Percentiles rank a stretch among this genome's conserved stretches.
Conservation (phyloP, 2,797 vertebrate species). For the Chiroxiphia lanceolata region DNA sequence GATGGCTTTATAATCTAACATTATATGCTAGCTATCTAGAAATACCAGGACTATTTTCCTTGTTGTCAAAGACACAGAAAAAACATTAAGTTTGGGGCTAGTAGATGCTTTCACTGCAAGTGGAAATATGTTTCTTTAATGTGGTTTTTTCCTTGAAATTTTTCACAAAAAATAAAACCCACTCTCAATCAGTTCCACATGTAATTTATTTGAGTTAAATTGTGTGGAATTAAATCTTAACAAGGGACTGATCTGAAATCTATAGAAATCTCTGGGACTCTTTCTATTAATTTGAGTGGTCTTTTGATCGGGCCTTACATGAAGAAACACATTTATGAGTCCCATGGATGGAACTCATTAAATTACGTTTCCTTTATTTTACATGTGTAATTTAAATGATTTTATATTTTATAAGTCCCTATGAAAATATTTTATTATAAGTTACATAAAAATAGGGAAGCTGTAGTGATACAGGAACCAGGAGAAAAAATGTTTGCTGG, state of each 20-base stretch:
- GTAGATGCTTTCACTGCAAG: background rate
- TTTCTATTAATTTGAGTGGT: conserved; percentile 17
- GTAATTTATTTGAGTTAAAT: conserved; percentile 20
- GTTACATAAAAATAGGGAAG: background rate
- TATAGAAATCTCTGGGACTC: conserved; percentile 6
- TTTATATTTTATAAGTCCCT: conserved; percentile 29
- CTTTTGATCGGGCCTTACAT: background rate
- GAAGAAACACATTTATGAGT: conserved; percentile 29
- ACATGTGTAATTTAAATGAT: background rate
- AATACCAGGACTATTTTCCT: background rate
- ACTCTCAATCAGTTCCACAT: background rate
- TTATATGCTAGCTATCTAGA: background rate
- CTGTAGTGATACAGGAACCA: background rate
- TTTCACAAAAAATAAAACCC: background rate
- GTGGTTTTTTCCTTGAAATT: background rate
- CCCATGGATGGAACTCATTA: conserved; percentile 27
- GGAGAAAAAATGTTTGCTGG: background rate
- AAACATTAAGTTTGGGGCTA: background rate
- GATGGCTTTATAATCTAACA: background rate
- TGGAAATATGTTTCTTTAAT: background rate
- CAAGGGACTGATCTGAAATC: conserved; percentile 22
- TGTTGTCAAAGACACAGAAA: conserved; percentile 1
- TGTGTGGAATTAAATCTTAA: conserved; percentile 20
- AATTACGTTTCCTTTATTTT: conserved; percentile 27
- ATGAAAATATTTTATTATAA: conserved; percentile 13